phyloP scores from a whole-genome alignment of 2,113 vertebrate genomes.

The Podocnemis expansa region DNA sequence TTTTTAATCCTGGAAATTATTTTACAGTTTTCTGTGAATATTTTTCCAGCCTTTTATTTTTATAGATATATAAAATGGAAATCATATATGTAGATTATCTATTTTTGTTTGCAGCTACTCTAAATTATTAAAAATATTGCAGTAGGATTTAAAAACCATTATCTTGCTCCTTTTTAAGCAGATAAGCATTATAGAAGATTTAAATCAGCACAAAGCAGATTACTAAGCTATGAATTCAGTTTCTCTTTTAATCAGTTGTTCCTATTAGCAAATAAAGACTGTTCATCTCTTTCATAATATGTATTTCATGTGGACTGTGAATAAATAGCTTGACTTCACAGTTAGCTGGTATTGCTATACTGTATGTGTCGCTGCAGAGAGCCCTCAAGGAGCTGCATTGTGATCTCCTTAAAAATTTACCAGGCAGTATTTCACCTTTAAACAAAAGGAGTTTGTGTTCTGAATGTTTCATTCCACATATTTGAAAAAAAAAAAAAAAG shows the following conservation, averaged over 20 bases:
- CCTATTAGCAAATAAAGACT: slow-evolving; percentile 29
- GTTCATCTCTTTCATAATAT: slow-evolving; percentile 53
- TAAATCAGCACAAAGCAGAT: slow-evolving; percentile 53
- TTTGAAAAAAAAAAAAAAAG: slow-evolving; percentile 23
- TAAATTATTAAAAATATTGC: slow-evolving; percentile 51
- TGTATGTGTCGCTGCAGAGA: slow-evolving; percentile 70
- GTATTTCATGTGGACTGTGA: slow-evolving; percentile 21
- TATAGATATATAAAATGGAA: slow-evolving; percentile 13
- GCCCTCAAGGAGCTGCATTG: slow-evolving; percentile 63
- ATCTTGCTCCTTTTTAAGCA: slow-evolving; percentile 54
- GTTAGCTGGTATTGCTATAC: slow-evolving; percentile 63
- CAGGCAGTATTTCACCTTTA: slow-evolving; percentile 50
- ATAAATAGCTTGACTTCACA: slow-evolving; percentile 61
- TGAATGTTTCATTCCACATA: slow-evolving; percentile 63
- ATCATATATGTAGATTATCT: slow-evolving; percentile 1
- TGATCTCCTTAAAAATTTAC: slow-evolving; percentile 61
- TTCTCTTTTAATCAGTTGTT: not conserved
- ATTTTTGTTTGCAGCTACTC: slow-evolving; percentile 54
- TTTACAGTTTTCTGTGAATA: slow-evolving; percentile 27
- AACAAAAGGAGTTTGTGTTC: slow-evolving; percentile 70
- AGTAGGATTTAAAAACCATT: slow-evolving; percentile 64
- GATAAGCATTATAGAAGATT: slow-evolving; percentile 48
- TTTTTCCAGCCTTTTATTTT: slow-evolving; percentile 14
- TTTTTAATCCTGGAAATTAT: slow-evolving; percentile 16
- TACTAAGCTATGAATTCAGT: not conserved